A percentile compares a stretch with the other conserved stretches of the same genome.
phyloP scores from a whole-genome alignment of 2,888 invertebrate species.

The Dichetophora obliterata region DNA sequence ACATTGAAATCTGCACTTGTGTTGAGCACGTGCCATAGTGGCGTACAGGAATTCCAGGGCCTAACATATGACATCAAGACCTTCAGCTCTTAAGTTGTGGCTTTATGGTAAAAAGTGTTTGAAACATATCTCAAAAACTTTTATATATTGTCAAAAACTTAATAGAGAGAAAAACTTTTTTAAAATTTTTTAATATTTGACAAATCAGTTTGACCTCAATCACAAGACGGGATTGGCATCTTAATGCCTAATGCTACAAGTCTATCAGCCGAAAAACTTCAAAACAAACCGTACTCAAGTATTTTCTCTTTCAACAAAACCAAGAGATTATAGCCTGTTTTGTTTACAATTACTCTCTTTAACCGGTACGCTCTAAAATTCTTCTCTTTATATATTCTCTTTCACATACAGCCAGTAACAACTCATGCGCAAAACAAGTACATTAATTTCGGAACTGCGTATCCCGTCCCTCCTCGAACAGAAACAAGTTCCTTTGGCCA shows the following conservation, averaged over 20 bases:
- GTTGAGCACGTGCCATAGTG: conserved; percentile 23
- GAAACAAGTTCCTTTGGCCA: conserved; percentile 42
- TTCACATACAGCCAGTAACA: conserved; percentile 48
- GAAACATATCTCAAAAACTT: too few species aligned
- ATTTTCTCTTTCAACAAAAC: not conserved
- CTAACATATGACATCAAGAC: not conserved
- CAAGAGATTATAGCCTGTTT: not conserved
- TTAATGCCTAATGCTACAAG: too few species aligned
- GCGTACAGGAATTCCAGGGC: not conserved
- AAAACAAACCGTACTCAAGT: not conserved
- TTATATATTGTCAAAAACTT: too few species aligned
- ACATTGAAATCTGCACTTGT: not conserved
- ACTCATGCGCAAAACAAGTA: conserved; percentile 65
- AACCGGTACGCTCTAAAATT: not conserved
- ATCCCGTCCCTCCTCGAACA: conserved; percentile 53
- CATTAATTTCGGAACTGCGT: conserved; percentile 53
- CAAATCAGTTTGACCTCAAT: too few species aligned
- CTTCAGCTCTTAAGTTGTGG: not conserved
- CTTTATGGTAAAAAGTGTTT: not conserved
- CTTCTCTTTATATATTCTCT: conserved; percentile 24
- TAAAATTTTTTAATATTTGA: too few species aligned
- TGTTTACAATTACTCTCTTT: not conserved
- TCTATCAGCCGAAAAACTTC: not conserved
- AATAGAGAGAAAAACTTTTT: too few species aligned
- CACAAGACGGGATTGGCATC: too few species aligned